phyloP scores from a whole-genome alignment of 2,888 invertebrate genomes.

The Yponomeuta plumbellus region DNA sequence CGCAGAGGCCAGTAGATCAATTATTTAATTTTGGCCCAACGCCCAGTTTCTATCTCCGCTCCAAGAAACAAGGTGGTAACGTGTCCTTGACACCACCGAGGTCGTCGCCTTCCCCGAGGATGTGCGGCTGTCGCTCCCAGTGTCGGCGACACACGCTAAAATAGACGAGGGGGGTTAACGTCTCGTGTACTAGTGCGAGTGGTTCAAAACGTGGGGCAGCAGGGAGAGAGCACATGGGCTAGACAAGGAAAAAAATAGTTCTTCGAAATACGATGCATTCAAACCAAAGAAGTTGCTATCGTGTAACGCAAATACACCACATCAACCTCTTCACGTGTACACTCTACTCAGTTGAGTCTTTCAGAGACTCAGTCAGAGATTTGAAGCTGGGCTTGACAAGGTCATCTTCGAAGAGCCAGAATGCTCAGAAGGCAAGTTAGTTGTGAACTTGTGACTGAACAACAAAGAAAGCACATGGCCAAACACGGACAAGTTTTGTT shows the following conservation, averaged over 20 bases:
- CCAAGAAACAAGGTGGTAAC: not conserved
- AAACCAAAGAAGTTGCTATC: no score
- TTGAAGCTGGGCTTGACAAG: no score
- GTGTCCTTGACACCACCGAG: conserved; percentile 9
- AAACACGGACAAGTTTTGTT: not conserved
- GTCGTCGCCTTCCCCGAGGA: conserved; percentile 4
- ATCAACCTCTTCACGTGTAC: no score
- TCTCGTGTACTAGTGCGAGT: not conserved
- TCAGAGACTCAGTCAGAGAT: no score
- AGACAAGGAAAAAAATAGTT: no score
- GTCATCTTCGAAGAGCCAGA: no score
- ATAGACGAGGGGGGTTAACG: not conserved
- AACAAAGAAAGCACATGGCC: not conserved
- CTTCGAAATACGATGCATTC: no score
- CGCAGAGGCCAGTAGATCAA: not conserved
- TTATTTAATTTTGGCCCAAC: not conserved
- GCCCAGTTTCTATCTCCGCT: not conserved
- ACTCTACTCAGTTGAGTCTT: no score
- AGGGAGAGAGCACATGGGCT: not conserved
- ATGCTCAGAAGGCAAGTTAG: no score
- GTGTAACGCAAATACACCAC: no score
- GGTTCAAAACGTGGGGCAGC: not conserved
- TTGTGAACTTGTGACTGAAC: not conserved
- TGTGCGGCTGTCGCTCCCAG: not conserved
- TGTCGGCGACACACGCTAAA: not conserved